These are phyloP conservation scores for Enteromius thamalakanensis DNA, from an alignment of 2,797 vertebrate genomes.

Conservation along the genomic window DNA sequence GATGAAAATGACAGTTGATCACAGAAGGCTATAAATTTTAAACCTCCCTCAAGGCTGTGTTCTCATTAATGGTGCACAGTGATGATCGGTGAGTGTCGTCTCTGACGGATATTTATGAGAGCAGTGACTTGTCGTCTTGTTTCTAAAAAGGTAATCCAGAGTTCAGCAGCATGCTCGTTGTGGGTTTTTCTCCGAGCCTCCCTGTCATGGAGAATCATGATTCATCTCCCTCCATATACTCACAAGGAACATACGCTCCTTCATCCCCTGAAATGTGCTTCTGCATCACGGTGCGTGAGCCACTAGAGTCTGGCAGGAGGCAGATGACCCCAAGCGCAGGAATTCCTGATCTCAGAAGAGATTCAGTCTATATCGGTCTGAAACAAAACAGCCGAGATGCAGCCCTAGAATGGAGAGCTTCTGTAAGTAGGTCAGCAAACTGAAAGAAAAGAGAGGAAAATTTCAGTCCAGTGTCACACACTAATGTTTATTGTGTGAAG, in stretches of 20 bases:
- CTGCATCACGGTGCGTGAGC: conserved; percentile 60
- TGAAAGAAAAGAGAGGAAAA: conserved; percentile 15
- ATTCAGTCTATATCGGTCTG: conserved; percentile 56
- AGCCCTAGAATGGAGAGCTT: conserved; percentile 56
- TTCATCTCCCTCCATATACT: conserved; percentile 63
- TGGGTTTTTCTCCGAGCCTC: conserved; percentile 61
- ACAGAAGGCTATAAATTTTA: conserved; percentile 36
- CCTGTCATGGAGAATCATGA: conserved; percentile 65
- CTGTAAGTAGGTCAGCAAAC: conserved; percentile 72
- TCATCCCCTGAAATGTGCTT: conserved; percentile 72
- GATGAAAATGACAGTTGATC: conserved; percentile 32
- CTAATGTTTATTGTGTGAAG: conserved; percentile 57
- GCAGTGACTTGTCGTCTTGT: conserved; percentile 57
- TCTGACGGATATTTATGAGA: conserved; percentile 39
- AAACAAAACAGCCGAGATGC: conserved; percentile 67
- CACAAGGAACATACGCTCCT: conserved; percentile 73
- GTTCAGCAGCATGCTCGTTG: conserved; percentile 67
- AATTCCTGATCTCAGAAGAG: conserved; percentile 38
- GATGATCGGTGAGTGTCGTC: conserved; percentile 29
- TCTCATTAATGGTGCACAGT: conserved; percentile 26
- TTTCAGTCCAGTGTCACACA: conserved; percentile 43
- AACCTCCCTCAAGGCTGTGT: conserved; percentile 47
- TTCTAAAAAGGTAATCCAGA: conserved; percentile 74
- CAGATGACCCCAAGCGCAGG: conserved; percentile 31
- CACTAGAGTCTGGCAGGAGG: conserved; percentile 60